phyloP scores from a whole-genome alignment of 2,797 vertebrate genomes.

The Melanogrammus aeglefinus region DNA sequence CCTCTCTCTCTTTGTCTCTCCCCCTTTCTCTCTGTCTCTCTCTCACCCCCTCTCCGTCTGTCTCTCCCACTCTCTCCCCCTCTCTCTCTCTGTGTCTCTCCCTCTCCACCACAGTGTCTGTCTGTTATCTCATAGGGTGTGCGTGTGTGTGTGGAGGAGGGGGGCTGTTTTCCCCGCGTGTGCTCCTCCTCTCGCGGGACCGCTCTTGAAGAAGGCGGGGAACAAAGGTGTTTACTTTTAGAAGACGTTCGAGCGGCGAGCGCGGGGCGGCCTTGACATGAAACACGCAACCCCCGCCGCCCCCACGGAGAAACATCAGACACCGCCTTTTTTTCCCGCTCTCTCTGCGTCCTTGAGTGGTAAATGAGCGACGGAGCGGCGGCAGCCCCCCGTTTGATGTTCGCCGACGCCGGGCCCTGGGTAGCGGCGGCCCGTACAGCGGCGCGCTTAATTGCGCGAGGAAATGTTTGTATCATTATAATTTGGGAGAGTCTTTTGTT shows the following conservation, averaged over 20 bases:
- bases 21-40: background rate
- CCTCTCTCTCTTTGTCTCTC: background rate
- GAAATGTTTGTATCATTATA: background rate
- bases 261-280: background rate
- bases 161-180: too few species aligned
- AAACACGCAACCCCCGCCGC: background rate
- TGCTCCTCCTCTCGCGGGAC: background rate
- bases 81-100: too few species aligned
- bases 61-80: too few species aligned
- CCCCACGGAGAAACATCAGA: background rate
- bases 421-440: background rate
- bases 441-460: background rate
- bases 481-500: background rate
- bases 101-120: too few species aligned
- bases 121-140: too few species aligned
- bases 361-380: background rate
- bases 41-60: background rate
- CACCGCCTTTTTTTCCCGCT: background rate
- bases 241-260: background rate
- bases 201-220: too few species aligned
- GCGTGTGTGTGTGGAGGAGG: too few species aligned
- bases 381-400: background rate
- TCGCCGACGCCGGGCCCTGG: background rate
- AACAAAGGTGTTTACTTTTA: background rate
- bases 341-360: background rate